Conservation (phyloP, 2,113 vertebrate genomes). For the Catagonus wagneri region DNA sequence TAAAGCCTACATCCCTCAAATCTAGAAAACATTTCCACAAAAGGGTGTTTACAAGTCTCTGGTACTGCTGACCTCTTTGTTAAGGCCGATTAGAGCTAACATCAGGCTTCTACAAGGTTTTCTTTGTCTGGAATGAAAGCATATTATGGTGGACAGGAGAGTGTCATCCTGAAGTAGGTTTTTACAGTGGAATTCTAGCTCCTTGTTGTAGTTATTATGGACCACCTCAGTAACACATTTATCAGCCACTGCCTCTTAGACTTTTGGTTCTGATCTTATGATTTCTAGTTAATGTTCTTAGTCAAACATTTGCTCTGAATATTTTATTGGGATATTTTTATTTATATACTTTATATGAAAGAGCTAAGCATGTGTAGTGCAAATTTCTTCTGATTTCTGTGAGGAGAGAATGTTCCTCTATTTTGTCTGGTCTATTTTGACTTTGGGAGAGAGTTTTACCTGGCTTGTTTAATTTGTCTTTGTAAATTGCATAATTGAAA, state of each 20-base stretch:
- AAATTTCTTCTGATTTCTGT: slow-evolving; percentile 52
- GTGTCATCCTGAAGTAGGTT: background rate
- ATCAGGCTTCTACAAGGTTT: background rate
- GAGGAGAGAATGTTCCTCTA: background rate
- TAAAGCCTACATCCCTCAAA: background rate
- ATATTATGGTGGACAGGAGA: background rate
- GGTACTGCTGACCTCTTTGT: background rate
- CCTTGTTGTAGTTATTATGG: background rate
- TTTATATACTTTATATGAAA: background rate
- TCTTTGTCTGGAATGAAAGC: background rate
- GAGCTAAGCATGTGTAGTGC: background rate
- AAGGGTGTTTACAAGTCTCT: background rate
- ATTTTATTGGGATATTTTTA: background rate
- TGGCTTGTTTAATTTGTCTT: slow-evolving; percentile 47
- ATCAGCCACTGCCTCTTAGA: background rate
- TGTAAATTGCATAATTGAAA: slow-evolving; percentile 39
- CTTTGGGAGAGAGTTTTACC: slow-evolving; percentile 2
- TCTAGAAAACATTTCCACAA: background rate
- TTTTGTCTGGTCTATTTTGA: slow-evolving; percentile 36
- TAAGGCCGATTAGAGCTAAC: background rate
- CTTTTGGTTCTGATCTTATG: background rate
- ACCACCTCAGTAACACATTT: background rate
- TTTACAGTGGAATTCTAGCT: background rate
- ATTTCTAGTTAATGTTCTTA: slow-evolving; percentile 21
- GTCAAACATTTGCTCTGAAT: background rate